Base-by-base conservation (phyloP, 2,888 invertebrate species). In the Eristalinus sepulchralis region DNA sequence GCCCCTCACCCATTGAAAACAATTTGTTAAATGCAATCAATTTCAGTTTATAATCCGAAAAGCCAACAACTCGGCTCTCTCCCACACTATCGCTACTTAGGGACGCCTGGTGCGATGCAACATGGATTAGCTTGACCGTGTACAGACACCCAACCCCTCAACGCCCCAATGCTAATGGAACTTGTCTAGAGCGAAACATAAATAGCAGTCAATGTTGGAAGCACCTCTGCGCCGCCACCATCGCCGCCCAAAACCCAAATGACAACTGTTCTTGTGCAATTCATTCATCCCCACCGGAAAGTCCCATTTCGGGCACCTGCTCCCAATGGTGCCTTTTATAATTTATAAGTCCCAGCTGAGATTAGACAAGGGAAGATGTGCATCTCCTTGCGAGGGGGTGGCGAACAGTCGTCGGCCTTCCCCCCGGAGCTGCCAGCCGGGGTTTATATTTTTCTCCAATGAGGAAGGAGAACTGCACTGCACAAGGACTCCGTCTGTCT, bases 311-410 rank as follows among this genome's bases (percentile, higher is more conserved):
- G 63, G 63, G 73, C 85, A 85, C 82, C 85, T 85, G 81, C 73
- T 82, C 64, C 59, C 36, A 17, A 64, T 70, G 76, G 82, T 71
- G 36, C 24, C 63, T 59, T 63, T 72, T 24, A 60, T 78, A 85
- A 77, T 85, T 85, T 73, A 85, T 85, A 66, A 73, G 72, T 67
- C 77, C 68, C 64, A 82, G 60, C 70, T 73, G 68, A 78, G 77
- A 82, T 78, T 82, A 85, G 80, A 76, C 70, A 22, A 36, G 22
- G 20, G 72, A 47, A 31, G 47, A 78, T 78, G 60, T 84, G 77
- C 68, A 85, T 20, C 34, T 76, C 55, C 31, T 64, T 62, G 34
- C 47, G 60, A 62, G 10, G 57, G 27, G 55, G 13, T n/a, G 36
- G 22, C 55, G 33, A 27, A 27, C 27, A 2, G 5, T 24, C 62